A percentile compares a stretch with the other conserved stretches of the same genome.
phyloP scores from a whole-genome alignment of 2,113 vertebrate species.

The Ahaetulla prasina region DNA sequence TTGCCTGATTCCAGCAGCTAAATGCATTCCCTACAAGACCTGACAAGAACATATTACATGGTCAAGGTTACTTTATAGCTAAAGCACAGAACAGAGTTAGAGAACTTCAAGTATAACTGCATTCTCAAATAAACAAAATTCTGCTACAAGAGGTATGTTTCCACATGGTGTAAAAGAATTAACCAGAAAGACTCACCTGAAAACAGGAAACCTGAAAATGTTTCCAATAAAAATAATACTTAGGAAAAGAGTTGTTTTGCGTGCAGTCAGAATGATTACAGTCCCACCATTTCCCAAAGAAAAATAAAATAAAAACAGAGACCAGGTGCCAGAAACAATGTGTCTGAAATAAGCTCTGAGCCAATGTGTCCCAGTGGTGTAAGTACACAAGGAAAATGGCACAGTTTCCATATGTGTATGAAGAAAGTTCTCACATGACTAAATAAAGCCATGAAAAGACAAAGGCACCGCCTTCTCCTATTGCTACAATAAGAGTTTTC shows the following conservation, averaged over 20 bases:
- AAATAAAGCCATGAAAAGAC: background rate
- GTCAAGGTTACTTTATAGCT: background rate
- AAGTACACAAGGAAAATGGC: background rate
- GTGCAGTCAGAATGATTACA: background rate
- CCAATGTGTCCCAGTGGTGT: background rate
- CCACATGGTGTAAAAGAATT: background rate
- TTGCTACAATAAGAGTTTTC: background rate
- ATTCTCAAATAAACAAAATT: background rate
- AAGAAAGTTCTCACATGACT: background rate
- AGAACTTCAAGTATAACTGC: background rate
- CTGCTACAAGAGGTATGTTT: background rate
- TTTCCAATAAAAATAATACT: background rate
- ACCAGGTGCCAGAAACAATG: background rate
- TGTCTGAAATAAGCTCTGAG: background rate
- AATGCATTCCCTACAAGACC: background rate
- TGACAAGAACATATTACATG: background rate
- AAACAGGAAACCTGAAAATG: background rate
- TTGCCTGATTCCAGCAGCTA: background rate
- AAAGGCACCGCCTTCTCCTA: background rate
- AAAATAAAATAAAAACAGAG: background rate
- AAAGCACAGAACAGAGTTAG: background rate
- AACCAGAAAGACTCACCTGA: background rate
- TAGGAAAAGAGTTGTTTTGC: background rate
- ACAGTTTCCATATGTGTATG: background rate
- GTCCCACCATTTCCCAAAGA: background rate